Base-by-base conservation (phyloP, 2,888 invertebrate species). In the Sarcophaga carnaria region DNA sequence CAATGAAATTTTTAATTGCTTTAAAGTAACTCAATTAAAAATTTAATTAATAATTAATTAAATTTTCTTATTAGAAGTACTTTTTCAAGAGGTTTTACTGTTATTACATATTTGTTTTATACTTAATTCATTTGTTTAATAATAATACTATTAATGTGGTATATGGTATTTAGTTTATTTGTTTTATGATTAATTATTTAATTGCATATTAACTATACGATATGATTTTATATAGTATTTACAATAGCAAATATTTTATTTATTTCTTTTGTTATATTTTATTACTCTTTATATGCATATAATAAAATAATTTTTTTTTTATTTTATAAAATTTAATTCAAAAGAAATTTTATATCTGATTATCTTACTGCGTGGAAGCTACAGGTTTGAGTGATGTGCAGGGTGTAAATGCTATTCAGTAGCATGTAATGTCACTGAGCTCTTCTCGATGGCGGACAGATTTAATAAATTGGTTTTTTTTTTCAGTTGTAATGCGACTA, bases 131-230 rank as follows among this genome's bases (percentile, higher is more conserved):
- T 70, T 20, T 64, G 14, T 27, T 64, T 64, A 17, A 2, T 64
- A 11, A 2, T 64, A 64, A 66, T 22, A 8, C 6, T 37, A 37
- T 37, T 37, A 37, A 37, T 37, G 3, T 8, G 10, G 37, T 37
- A 37, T 37, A 37, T 25, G 6, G 8, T 47, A 69, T 62, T 47
- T 60, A 3, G 60, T 45, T 60, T 47, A 59, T 37, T 80, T 74
- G 27, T 74, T 80, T 67, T 27, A 49, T 80, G 5, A 47, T 72
- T 66, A 67, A 25, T 66, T 80, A 60, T 66, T 80, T 67, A 74
- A 66, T 66, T 8, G 63, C 20, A 45, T 78, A 69, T 78, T 78
- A 47, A 66, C 66, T 80, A 49, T 54, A 14, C 37, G 2, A 69
- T 64, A 54, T 47, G 20, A 20, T 20, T 59, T 25, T 45, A 70